Evolutionary conservation across 2,888 invertebrate genomes (phyloP).

Genomic region (Lasioglossum calceatum): DNA sequence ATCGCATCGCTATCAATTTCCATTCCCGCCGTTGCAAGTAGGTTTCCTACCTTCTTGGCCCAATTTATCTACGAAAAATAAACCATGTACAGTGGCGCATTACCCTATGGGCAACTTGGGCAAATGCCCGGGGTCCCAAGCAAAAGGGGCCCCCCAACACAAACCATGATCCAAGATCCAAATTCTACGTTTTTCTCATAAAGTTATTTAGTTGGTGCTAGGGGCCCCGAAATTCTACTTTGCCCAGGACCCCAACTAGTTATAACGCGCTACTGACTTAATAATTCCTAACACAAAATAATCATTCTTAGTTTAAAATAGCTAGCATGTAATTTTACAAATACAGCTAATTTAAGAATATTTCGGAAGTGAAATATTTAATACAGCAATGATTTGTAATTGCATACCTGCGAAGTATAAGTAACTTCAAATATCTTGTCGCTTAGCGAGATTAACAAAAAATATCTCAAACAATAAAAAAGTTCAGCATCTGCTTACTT

Average conservation of each 20-base stretch:
- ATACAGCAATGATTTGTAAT: neutral
- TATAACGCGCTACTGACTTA: neutral
- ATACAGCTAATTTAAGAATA: neutral
- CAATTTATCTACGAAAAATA: conserved; percentile 51
- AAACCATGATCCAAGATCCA: too few relatives aligned
- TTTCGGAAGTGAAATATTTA: neutral
- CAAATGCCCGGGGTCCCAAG: too few relatives aligned
- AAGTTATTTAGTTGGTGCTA: too few relatives aligned
- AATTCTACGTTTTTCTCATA: too few relatives aligned
- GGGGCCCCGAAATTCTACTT: too few relatives aligned
- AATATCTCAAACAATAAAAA: neutral
- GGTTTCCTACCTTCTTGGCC: conserved; percentile 35
- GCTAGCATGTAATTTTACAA: neutral
- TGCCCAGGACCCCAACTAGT: too few relatives aligned
- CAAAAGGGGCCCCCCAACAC: too few relatives aligned
- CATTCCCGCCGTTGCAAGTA: conserved; percentile 28
- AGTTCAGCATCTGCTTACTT: conserved; percentile 22
- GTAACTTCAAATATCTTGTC: too few relatives aligned
- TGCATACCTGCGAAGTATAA: too few relatives aligned
- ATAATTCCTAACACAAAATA: neutral
- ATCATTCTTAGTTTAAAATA: neutral
- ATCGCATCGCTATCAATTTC: conserved; percentile 2
- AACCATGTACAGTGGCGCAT: too few relatives aligned
- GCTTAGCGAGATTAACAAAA: neutral
- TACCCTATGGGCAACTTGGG: too few relatives aligned